Evolutionary conservation across 1,140 invertebrate genomes (phyloP).

Genomic region (Phenacoccus solenopsis): DNA sequence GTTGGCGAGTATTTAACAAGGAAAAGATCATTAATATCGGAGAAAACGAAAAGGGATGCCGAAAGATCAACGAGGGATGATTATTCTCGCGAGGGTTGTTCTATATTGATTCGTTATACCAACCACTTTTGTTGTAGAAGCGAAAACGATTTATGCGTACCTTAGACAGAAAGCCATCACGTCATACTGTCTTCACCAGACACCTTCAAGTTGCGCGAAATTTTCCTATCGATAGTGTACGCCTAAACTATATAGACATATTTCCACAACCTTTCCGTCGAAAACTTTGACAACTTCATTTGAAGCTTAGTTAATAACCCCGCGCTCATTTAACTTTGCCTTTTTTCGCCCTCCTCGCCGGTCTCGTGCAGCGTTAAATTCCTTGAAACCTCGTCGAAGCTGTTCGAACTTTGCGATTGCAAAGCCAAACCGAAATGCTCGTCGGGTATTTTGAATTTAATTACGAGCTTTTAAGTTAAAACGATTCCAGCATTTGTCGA

Average conservation of each 20-base stretch:
- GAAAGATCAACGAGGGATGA: constrained; percentile 1
- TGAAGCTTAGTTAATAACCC: not conserved
- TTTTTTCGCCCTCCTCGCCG: no score
- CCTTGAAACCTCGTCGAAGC: no score
- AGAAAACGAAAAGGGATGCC: not conserved
- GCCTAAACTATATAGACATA: not conserved
- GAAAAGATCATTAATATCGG: not conserved
- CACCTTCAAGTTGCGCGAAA: not conserved
- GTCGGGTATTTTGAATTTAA: no score
- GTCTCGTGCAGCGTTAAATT: no score
- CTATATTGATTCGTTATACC: not conserved
- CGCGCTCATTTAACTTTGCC: not conserved
- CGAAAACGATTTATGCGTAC: not conserved
- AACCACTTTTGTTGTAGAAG: constrained; percentile 1
- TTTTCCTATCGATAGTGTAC: not conserved
- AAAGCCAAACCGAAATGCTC: no score
- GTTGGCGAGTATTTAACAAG: not conserved
- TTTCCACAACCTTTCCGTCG: not conserved
- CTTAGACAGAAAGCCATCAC: constrained; percentile 1
- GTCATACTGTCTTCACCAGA: constrained; percentile 1
- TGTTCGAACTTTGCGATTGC: no score
- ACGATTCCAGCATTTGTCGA: no score
- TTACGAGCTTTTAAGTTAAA: no score
- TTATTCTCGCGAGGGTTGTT: not conserved
- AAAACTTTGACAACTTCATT: not conserved